These are phyloP conservation scores for Nemapogon koenigi DNA, from an alignment of 2,888 invertebrate genomes.

Conservation along the genomic window DNA sequence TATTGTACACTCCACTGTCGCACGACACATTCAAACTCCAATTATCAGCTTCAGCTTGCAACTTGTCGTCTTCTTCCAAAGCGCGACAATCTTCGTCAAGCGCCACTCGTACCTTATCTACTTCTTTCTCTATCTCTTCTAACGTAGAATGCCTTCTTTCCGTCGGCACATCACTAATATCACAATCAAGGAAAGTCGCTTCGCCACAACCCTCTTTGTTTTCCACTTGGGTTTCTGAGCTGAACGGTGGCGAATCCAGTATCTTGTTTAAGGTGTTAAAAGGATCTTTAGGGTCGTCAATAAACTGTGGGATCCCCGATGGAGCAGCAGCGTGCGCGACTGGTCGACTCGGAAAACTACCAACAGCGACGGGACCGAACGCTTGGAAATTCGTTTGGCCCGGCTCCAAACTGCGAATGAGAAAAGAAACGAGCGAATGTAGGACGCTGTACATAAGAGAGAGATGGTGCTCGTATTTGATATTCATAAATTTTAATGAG, in stretches of 20 bases:
- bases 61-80: conserved; percentile 51
- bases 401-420: conserved; percentile 66
- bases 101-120: conserved; percentile 55
- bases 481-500: conserved; percentile 53
- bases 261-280: conserved; percentile 33
- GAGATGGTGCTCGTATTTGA: conserved; percentile 48
- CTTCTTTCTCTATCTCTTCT: conserved; percentile 56
- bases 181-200: conserved; percentile 53
- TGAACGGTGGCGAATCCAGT: conserved; percentile 30
- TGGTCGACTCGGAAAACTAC: conserved; percentile 60
- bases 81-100: conserved; percentile 56
- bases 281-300: conserved; percentile 40
- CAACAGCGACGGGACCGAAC: conserved; percentile 47
- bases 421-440: conserved; percentile 60
- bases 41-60: conserved; percentile 52
- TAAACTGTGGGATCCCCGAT: conserved; percentile 28
- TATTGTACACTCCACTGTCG: conserved; percentile 67
- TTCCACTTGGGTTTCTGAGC: not conserved
- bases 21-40: conserved; percentile 63
- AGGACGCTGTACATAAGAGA: conserved; percentile 48
- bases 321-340: conserved; percentile 55
- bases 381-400: conserved; percentile 63
- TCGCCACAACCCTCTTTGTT: conserved; percentile 42
- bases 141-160: conserved; percentile 47
- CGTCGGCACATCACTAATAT: conserved; percentile 35